These are phyloP conservation scores for Heliocidaris tuberculata DNA, from an alignment of 35 echinoderm and acorn worm species.

Conservation along the genomic window DNA sequence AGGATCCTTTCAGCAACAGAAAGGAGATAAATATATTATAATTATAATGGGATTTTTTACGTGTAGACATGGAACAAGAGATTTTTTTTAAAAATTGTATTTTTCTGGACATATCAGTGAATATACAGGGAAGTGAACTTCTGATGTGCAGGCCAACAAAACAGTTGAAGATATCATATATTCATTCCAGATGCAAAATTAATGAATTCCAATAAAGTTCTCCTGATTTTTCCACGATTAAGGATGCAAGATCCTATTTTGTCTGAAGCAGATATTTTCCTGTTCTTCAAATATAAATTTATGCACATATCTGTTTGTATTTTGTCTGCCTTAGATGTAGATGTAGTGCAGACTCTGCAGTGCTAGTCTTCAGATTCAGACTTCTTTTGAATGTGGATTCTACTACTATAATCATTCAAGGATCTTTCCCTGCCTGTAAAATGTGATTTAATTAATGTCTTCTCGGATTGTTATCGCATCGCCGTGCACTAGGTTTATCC, in stretches of 20 bases:
- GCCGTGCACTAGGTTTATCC: no score
- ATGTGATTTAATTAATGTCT: background rate
- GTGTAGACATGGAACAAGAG: no score
- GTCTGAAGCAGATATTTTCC: background rate
- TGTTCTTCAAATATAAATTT: background rate
- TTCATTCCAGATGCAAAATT: no score
- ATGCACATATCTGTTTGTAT: background rate
- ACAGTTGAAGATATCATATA: background rate
- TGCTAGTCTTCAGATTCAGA: background rate
- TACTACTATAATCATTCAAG: background rate
- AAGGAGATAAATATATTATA: no score
- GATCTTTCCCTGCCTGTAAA: background rate
- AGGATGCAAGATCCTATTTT: background rate
- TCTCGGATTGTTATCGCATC: no score
- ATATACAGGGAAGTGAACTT: no score
- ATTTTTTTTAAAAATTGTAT: no score
- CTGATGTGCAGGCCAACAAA: no score
- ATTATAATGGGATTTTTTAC: no score
- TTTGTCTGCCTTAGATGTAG: background rate
- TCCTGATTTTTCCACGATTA: background rate
- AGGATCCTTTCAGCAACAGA: no score
- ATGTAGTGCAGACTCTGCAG: background rate
- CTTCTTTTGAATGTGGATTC: background rate
- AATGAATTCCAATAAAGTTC: no score
- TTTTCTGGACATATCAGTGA: no score